Evolutionary conservation across 2,888 invertebrate species (phyloP), one percentile per base, ranked within the genome.

Genomic region (Dioctria rufipes): DNA sequence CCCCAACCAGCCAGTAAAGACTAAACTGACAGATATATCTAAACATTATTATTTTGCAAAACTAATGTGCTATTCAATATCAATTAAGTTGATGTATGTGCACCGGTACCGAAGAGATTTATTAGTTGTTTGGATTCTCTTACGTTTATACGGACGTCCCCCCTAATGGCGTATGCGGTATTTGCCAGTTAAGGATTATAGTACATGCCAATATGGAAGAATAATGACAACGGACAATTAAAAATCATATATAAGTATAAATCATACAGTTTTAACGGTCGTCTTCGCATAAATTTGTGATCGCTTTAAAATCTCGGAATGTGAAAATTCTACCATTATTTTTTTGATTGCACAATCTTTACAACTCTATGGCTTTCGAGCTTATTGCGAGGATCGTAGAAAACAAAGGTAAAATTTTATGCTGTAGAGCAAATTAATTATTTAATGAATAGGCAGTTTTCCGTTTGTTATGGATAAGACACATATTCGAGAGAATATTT

Each of bases 51-150:
- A 69, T 69, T 69, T 69, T 51, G 69, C 69, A 51, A 69, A 69
- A 69, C 69, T 69, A 69, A 69, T 69, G 69, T 69, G 49, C 69
- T 69, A 69, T 69, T 69, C 69, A 69, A 69, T 69, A 69, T 69
- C 69, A 69, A 69, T 69, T 69, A 69, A 69, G 69, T 69, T 69
- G 69, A 69, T 69, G 49, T 69, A 69, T 69, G 69, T 54, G 39
- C 69, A 51, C 51, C 51, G 51, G 69, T 69, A 69, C 46, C 11
- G 51, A 9, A 37, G 40, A 69, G 69, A 69, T 69, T 69, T 69
- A 69, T 69, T 25, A 69, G 69, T 37, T 69, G 54, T 37, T 37
- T 13, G 69, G n/a, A 11, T 11, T 54, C 49, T 8, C 37, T n/a
- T 11, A 11, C 25, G 37, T 5, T 54, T n/a, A 6, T 11, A 54